Evolutionary conservation across 2,113 vertebrate species (phyloP), one percentile per base, ranked within the genome.

Genomic region (Dasypus novemcinctus): DNA sequence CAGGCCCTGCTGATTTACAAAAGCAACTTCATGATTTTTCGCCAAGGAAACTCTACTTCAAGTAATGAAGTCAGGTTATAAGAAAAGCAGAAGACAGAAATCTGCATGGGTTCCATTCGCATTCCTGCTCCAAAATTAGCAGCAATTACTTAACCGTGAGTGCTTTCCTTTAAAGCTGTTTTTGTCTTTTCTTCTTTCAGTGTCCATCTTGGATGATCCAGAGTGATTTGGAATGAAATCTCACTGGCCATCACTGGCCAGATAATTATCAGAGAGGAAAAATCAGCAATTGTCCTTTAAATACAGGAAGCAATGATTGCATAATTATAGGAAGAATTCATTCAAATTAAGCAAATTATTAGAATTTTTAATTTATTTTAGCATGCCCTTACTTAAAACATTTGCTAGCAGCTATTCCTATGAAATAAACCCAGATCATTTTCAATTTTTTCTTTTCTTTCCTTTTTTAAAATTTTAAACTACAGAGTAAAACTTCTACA

Each of bases 341-440:
- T 85, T 72, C 63, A 88, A 96, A 88, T 54, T 63, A 64, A 85
- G 21, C 68, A 88, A 83, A 89, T 91, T 92, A 89, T 80, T 81
- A 64, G 13, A 95, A 82, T 81, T 81, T 49, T 86, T 89, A 86
- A 75, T 68, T 49, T 29, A 84, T 4, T 69, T 71, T 71, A 88
- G 59, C 15, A 78, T 41, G 41, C 82, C 66, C 63, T 92, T 96
- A 94, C 96, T 95, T 91, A 89, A 95, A 49, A 14, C n/a, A 29
- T 61, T 94, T 92, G 66, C 25, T 10, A 38, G 27, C 27, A 66
- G 10, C 78, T 92, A 27, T 85, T 72, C 33, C 25, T 80, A 41
- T 38, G 29, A 59, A 63, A 23, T 74, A 64, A 91, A 43, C 0
- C 91, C 5, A 23, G 6, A 90, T 90, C 69, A 36, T 81, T 82